Evolutionary conservation across 92 coral and sea anemone genomes (phyloP), one percentile per base, ranked within the genome.

Genomic region (Nematostella vectensis): DNA sequence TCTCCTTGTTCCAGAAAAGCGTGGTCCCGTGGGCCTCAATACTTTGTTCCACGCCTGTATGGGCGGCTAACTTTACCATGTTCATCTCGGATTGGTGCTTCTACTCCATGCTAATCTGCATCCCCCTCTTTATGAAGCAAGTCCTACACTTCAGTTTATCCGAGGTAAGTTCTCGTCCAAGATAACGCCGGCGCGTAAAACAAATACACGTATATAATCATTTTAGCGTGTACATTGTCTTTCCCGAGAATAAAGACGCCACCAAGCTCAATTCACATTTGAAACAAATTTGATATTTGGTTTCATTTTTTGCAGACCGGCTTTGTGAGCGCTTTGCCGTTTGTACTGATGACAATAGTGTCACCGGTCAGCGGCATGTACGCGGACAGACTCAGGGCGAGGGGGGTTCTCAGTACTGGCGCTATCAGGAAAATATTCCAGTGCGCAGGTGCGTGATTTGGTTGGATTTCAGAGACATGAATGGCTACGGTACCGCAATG

Each of bases 81-180:
- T 70, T 82, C 48, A 67, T 79, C n/a, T 57, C 68, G 27, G 81
- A 77, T 37, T 82, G 89, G 89, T 54, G 79, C 50, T 82, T 82
- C 38, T 82, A 82, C 44, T 69, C 89, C 2, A 54, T 76, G 57
- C 62, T 82, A 25, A 70, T 82, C 28, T 82, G 83, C 27, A 70
- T 76, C 53, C 88, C 88, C 24, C 27, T 67, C 44, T 81, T 69
- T 49, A 61, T 81, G 53, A 69, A 75, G 57, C 82, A 81, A 45
- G 83, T 81, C 24, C 71, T 68, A 22, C 66, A 75, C 25, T 81
- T 72, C 29, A 51, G 68, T 27, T 63, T 81, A 16, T 43, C 78
- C 2, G 63, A 76, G 72, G 88, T 81, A 63, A 15, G 58, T 48
- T 33, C 40, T 15, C 40, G 40, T 47, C 15, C 22, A 31, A 6